Percentiles rank a stretch among this genome's conserved stretches.
Conservation (phyloP, 2,113 vertebrate species). For the Pan paniscus region DNA sequence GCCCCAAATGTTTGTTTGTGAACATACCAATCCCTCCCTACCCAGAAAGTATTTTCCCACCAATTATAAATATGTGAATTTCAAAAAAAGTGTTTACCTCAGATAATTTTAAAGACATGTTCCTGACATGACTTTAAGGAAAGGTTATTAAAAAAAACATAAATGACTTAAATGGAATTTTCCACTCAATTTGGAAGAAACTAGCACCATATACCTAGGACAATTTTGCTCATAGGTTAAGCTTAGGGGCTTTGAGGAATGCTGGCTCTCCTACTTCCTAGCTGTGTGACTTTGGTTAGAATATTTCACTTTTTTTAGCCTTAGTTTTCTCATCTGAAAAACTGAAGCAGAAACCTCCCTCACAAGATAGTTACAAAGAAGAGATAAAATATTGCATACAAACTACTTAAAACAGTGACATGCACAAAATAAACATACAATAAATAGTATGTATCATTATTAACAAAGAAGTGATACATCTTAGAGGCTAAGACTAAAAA, state of each 20-base stretch:
- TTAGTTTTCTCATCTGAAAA: slow-evolving; percentile 29
- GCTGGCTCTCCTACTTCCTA: neutral
- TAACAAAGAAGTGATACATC: neutral
- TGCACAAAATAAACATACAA: neutral
- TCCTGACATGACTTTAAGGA: neutral
- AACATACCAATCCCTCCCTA: neutral
- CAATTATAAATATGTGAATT: slow-evolving; percentile 56
- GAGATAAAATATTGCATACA: neutral
- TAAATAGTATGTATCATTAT: neutral
- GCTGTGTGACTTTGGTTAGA: neutral
- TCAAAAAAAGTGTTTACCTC: slow-evolving; percentile 22
- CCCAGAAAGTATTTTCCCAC: slow-evolving; percentile 48
- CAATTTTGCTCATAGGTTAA: neutral
- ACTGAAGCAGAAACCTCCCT: neutral
- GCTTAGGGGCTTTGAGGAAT: neutral
- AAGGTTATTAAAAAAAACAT: neutral
- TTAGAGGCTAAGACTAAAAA: neutral
- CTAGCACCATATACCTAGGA: neutral
- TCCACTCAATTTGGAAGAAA: neutral
- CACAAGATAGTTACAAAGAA: neutral
- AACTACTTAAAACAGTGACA: neutral
- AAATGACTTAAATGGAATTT: slow-evolving; percentile 32
- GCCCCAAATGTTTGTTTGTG: neutral
- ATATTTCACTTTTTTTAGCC: neutral
- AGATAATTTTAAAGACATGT: slow-evolving; percentile 35